Percentiles rank a stretch among this genome's conserved stretches.
Evolutionary conservation across 2,888 invertebrate genomes (phyloP).

Genomic region (Yponomeuta sedellus): DNA sequence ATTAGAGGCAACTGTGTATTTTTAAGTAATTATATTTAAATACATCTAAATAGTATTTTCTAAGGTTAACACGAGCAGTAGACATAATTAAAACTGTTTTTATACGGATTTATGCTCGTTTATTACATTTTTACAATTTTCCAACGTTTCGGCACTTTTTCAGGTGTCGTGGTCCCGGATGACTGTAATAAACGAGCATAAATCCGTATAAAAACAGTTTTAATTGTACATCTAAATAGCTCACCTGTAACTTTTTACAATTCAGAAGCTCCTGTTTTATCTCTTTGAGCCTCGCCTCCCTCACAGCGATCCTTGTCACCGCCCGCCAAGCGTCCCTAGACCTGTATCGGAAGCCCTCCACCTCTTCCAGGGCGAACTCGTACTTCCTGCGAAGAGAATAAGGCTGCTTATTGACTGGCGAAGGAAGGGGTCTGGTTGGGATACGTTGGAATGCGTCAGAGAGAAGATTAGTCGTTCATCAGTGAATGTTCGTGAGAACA

Average conservation of each 20-base stretch:
- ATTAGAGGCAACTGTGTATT: no score
- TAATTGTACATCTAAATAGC: neutral
- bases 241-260: slow-evolving; percentile 90
- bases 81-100: no score
- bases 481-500: slow-evolving; percentile 13
- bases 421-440: neutral
- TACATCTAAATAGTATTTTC: neutral
- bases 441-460: slow-evolving; percentile 36
- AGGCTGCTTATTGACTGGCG: neutral
- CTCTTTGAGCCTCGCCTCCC: slow-evolving; percentile 96
- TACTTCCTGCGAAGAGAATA: slow-evolving; percentile 81
- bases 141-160: no score
- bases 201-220: no score
- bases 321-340: slow-evolving; percentile 97
- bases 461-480: slow-evolving; percentile 57
- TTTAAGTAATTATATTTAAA: no score
- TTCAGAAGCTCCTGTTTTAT: slow-evolving; percentile 95
- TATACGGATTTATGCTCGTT: no score
- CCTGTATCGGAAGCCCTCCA: slow-evolving; percentile 96
- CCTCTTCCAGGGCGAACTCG: slow-evolving; percentile 95
- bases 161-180: no score
- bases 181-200: no score
- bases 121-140: no score
- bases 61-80: no score
- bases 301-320: slow-evolving; percentile 93